A percentile compares a stretch with the other conserved stretches of the same genome.
Evolutionary conservation across 2,888 invertebrate species (phyloP).

Genomic region (Alentia gelatinosa): DNA sequence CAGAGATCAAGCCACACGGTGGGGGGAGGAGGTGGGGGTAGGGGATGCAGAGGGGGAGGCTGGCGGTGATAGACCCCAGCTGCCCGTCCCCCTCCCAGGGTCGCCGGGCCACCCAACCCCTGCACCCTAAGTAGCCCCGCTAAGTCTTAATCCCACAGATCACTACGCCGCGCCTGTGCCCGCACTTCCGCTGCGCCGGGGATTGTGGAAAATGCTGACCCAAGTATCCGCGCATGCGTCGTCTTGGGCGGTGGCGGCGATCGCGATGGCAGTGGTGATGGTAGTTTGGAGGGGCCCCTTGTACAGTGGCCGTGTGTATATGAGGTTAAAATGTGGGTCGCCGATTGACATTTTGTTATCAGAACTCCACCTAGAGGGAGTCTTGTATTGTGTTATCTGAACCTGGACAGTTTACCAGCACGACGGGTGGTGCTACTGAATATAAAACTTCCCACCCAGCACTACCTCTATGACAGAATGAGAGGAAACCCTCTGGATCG

Average conservation of each 20-base stretch:
- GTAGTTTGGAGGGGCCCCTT: background rate
- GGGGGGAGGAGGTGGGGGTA: background rate
- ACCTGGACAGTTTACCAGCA: background rate
- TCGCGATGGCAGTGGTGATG: too few relatives aligned
- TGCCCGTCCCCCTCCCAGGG: background rate
- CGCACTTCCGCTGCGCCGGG: background rate
- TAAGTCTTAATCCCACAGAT: background rate
- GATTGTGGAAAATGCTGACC: background rate
- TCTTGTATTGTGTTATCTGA: too few relatives aligned
- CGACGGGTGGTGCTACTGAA: background rate
- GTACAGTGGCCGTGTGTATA: background rate
- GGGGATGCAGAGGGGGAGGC: conserved; percentile 1
- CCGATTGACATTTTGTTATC: background rate
- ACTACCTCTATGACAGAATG: background rate
- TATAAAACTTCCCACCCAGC: background rate
- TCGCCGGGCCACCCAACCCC: too few relatives aligned
- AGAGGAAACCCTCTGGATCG: background rate
- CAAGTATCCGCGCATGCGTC: background rate
- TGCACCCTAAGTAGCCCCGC: background rate
- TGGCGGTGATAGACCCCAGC: background rate
- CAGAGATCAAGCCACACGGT: too few relatives aligned
- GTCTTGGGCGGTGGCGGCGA: too few relatives aligned
- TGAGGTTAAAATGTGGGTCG: background rate
- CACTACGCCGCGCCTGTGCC: background rate
- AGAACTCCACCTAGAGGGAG: too few relatives aligned